Conservation (phyloP, 2,888 invertebrate genomes). For the Drosophila pegasa region DNA sequence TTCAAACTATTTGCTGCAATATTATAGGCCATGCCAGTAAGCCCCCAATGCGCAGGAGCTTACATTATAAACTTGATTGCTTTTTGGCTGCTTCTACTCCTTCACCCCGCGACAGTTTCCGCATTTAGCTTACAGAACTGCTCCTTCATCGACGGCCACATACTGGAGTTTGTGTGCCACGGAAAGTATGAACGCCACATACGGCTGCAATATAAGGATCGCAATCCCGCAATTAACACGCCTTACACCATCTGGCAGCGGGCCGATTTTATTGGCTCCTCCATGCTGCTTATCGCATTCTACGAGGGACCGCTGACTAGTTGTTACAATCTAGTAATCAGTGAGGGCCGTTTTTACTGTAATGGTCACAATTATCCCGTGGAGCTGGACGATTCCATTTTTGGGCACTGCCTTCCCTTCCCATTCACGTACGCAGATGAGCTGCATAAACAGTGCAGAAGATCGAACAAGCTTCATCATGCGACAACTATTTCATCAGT, state of each 20-base stretch:
- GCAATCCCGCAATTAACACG: slow-evolving; percentile 42
- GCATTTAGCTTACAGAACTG: slow-evolving; percentile 37
- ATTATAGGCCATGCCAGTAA: slow-evolving; percentile 70
- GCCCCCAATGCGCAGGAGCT: slow-evolving; percentile 51
- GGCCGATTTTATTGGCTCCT: slow-evolving; percentile 40
- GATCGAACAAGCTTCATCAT: background rate
- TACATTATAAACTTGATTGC: slow-evolving; percentile 58
- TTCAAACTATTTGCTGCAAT: slow-evolving; percentile 53
- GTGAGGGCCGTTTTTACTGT: slow-evolving; percentile 47
- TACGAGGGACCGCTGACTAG: slow-evolving; percentile 57
- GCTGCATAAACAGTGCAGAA: slow-evolving; percentile 38
- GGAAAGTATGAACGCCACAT: slow-evolving; percentile 42
- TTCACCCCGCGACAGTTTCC: slow-evolving; percentile 27
- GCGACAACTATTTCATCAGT: slow-evolving; percentile 52
- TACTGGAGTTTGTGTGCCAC: slow-evolving; percentile 59
- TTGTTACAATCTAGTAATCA: slow-evolving; percentile 51
- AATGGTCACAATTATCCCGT: slow-evolving; percentile 51
- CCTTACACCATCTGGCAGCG: slow-evolving; percentile 64
- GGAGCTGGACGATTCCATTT: background rate
- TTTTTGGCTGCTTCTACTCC: slow-evolving; percentile 43
- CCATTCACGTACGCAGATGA: slow-evolving; percentile 46
- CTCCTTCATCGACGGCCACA: slow-evolving; percentile 58
- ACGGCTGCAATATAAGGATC: slow-evolving; percentile 55
- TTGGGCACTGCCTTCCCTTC: slow-evolving; percentile 53
- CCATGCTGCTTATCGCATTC: slow-evolving; percentile 55